These are phyloP conservation scores for Diglossa cyanea DNA, from an alignment of 2,797 vertebrate genomes.

Conservation along the genomic window DNA sequence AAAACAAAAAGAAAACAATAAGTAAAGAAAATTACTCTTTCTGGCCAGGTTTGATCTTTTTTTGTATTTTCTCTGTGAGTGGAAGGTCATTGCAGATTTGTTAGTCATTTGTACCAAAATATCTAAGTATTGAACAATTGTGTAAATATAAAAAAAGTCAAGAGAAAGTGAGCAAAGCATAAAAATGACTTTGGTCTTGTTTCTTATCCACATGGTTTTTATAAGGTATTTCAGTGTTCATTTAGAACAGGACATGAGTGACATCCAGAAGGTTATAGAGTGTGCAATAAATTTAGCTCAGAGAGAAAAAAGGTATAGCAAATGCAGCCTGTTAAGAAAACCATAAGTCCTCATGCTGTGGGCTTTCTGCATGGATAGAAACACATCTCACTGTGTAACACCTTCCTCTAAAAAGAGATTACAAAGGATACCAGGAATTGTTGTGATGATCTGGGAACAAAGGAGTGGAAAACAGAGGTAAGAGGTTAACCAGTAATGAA, in stretches of 20 bases:
- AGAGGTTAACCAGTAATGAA: neutral
- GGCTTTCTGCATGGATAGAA: neutral
- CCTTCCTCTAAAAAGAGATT: neutral
- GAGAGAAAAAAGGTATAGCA: neutral
- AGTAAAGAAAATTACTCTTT: neutral
- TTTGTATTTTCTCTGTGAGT: neutral
- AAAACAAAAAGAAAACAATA: neutral
- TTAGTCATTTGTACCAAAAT: neutral
- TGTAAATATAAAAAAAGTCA: neutral
- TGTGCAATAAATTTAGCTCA: neutral
- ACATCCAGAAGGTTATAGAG: neutral
- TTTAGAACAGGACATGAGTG: neutral
- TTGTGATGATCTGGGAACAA: constrained; percentile 18
- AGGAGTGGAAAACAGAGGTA: neutral
- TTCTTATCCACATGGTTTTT: neutral
- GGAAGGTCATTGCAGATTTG: neutral
- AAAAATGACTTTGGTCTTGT: neutral
- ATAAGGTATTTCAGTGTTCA: neutral
- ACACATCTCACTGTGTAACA: neutral
- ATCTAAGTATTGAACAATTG: neutral
- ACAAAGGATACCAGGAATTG: neutral
- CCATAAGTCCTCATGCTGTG: neutral
- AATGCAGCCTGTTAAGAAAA: neutral
- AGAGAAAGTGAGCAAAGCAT: neutral
- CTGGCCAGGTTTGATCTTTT: neutral